Evolutionary conservation across 2,888 invertebrate genomes (phyloP), one percentile per base, ranked within the genome.

Genomic region (Ornithoptera alexandrae): DNA sequence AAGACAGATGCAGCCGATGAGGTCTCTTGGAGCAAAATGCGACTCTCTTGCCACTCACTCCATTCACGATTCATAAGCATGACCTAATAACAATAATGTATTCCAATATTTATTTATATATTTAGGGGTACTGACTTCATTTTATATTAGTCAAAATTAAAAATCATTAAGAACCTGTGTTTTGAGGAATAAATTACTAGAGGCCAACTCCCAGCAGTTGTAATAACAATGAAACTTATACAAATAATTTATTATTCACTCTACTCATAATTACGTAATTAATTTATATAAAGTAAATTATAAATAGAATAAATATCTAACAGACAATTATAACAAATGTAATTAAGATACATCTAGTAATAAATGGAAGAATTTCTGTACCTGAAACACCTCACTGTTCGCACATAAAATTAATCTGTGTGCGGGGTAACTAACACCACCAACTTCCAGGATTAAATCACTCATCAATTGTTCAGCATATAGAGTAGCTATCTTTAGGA

Each of bases 31-130:
- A 98, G 91, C 65, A 96, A 95, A 63, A 98, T 96, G 60, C 95
- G 94, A 76, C 95, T 96, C 85, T 97, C 97, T 69, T 96, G 94
- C 84, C 97, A 97, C 84, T 98, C 98, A 66, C 95, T 96, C 98
- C 98, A 98, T 81, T 97, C 96, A 0, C 97, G 96, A 82, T 96
- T 97, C 96, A 97, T 98, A 60, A 98, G 88, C 98, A 98, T 98
- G n/a, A 96, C 96, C 96, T 96, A 74, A n/a, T 46, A 5, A 46
- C 6, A 57, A 84, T 18, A 57, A 18, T n/a, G 8, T 2, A 46
- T 15, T 15, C 8, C 5, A 46, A 50, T 1, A 17, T 18, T 17
- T 15, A 50, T 5, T 12, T 50, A 50, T 50, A 39, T 1, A 39
- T 39, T 39, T 39, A 39, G 8, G 10, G 1, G 10, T 39, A 10